phyloP scores from a whole-genome alignment of 2,888 invertebrate genomes.

The Osedax fenrisi region DNA sequence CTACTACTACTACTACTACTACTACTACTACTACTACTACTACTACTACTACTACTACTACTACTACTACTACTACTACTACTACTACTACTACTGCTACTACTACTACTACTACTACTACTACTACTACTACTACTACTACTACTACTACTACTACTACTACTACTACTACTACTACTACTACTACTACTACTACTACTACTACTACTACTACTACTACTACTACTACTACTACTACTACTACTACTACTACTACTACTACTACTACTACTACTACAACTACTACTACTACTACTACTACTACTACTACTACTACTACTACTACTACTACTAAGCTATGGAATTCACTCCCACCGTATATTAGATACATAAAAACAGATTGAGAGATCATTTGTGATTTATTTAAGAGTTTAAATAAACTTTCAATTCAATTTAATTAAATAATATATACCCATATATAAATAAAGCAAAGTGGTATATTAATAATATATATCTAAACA shows the following conservation, averaged over 20 bases:
- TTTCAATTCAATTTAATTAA: too few species aligned
- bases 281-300: slow-evolving; percentile 28
- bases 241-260: slow-evolving; percentile 31
- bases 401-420: too few species aligned
- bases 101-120: slow-evolving; percentile 16
- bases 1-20: slow-evolving; percentile 22
- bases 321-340: too few species aligned
- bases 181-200: slow-evolving; percentile 29
- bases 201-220: slow-evolving; percentile 30
- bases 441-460: too few species aligned
- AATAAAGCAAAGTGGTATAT: too few species aligned
- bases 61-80: neutral
- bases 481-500: too few species aligned
- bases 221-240: slow-evolving; percentile 32
- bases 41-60: slow-evolving; percentile 3
- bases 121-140: slow-evolving; percentile 27
- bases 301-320: slow-evolving; percentile 32
- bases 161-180: slow-evolving; percentile 27
- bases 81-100: neutral
- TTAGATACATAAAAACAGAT: too few species aligned
- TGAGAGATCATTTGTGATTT: too few species aligned
- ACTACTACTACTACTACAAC: slow-evolving; percentile 29
- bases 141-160: slow-evolving; percentile 29
- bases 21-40: slow-evolving; percentile 19
- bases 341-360: too few species aligned